Evolutionary conservation across 2,888 invertebrate species (phyloP).

Genomic region (Machimus atricapillus): DNA sequence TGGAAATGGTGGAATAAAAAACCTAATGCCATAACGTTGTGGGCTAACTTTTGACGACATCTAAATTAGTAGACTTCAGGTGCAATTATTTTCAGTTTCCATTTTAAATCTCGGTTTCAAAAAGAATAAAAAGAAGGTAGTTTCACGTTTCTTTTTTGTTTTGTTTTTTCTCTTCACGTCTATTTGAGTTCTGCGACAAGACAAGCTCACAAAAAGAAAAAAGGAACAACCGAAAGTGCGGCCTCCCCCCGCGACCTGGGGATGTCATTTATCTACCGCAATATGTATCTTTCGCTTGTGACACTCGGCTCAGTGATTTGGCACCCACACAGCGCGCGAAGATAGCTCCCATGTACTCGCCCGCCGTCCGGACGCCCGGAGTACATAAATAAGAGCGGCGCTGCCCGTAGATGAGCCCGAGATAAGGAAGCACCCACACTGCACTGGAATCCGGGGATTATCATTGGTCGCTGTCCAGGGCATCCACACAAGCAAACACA

Average conservation of each 20-base stretch:
- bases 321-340: conserved; percentile 5
- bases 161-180: not conserved
- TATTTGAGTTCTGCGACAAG: not conserved
- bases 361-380: too few relatives aligned
- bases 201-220: not conserved
- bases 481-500: conserved; percentile 36
- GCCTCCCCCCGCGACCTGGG: not conserved
- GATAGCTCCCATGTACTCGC: not conserved
- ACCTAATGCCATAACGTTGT: too few relatives aligned
- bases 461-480: conserved; percentile 30
- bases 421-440: conserved; percentile 29
- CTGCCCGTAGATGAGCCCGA: not conserved
- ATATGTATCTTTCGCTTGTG: conserved; percentile 10
- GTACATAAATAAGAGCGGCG: conserved; percentile 28
- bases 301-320: conserved; percentile 12
- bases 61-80: not conserved
- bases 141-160: not conserved
- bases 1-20: too few relatives aligned
- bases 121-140: not conserved
- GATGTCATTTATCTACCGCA: conserved; percentile 1
- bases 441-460: conserved; percentile 17
- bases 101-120: not conserved
- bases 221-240: not conserved
- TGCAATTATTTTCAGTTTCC: not conserved
- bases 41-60: too few relatives aligned